Base-by-base conservation (phyloP, 1,140 invertebrate species). In the Apis dorsata region DNA sequence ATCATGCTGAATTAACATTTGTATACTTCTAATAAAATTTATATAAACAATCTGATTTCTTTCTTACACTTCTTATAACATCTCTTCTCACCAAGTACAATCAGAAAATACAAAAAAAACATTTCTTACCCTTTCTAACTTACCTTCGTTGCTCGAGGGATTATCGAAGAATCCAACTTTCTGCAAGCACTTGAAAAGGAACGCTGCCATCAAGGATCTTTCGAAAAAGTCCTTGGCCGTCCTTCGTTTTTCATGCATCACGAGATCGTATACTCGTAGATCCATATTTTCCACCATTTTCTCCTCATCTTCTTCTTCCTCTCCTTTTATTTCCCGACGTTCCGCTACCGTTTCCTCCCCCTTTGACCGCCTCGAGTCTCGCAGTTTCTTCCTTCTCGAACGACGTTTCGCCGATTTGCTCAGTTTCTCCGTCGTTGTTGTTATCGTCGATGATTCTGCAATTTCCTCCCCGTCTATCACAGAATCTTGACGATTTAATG, bases 141-240 rank as follows among this genome's bases (percentile, higher is more conserved):
- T 88, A 91, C 90, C 90, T 17, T 86, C 63, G 59, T 86, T 71
- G 4, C 44, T 63, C 11, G 85, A 69, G 1, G 81, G 12, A 11
- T 88, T 85, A 71, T 91, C 91, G 87, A 97, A 97, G 89, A 96
- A 97, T 1, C 94, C 93, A 24, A 94, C 92, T 90, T 95, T 95
- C 84, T 96, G 95, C 51, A 97, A 91, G 87, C 96, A 96, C 87
- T 96, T 96, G 28, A 97, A 92, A 1, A 98, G 93, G 87, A 98
- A 98, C 11, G 96, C 94, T 0, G 97, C 95, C 96, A 98, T 97
- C 2, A 98, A 90, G 28, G 97, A 95, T 66, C 97, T 94, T 86
- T 97, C 96, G 28, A 98, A 94, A 84, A 97, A 96, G 92, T 98
- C 97, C n/a, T 95, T 94, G 0, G 95, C 90, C 70, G 95, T 94